These are phyloP conservation scores for Diabrotica undecimpunctata DNA, from an alignment of 1,140 invertebrate genomes.

Conservation along the genomic window DNA sequence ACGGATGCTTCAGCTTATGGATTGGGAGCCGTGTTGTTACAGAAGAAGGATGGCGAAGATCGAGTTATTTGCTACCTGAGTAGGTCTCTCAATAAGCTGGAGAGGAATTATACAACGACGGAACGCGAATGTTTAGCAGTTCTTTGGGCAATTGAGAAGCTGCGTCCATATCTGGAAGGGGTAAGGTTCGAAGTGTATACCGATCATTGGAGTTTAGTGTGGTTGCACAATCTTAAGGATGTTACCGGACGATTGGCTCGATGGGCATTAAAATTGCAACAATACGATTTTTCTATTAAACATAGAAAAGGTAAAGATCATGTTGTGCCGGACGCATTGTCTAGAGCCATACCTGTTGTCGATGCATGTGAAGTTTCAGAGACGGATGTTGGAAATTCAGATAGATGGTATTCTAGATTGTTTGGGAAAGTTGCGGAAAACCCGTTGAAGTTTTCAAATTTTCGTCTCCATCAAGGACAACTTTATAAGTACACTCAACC, in stretches of 20 bases:
- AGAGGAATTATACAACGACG: slow-evolving; percentile 46
- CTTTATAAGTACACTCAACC: slow-evolving; percentile 10
- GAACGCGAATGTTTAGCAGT: slow-evolving; percentile 49
- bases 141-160: no score
- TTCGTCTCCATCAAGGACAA: slow-evolving; percentile 1
- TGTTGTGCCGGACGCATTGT: slow-evolving; percentile 32
- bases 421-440: slow-evolving; percentile 1
- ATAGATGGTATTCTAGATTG: no score
- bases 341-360: slow-evolving; percentile 21
- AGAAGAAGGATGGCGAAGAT: slow-evolving; percentile 23
- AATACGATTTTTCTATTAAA: slow-evolving; percentile 26
- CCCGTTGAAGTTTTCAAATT: slow-evolving; percentile 18
- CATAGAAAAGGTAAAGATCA: slow-evolving; percentile 46
- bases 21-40: slow-evolving; percentile 32
- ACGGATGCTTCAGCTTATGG: slow-evolving; percentile 26
- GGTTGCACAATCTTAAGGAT: slow-evolving; percentile 31
- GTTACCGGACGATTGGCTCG: slow-evolving; percentile 27
- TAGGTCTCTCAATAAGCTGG: slow-evolving; percentile 35
- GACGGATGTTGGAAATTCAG: slow-evolving; percentile 18
- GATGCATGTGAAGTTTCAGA: background rate
- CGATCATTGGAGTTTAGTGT: slow-evolving; percentile 50
- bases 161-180: slow-evolving; percentile 36
- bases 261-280: slow-evolving; percentile 43
- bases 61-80: slow-evolving; percentile 35
- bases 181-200: slow-evolving; percentile 49